These are phyloP conservation scores for Epizoanthus illoricatus DNA, from an alignment of 92 coral and sea anemone species.

Conservation along the genomic window DNA sequence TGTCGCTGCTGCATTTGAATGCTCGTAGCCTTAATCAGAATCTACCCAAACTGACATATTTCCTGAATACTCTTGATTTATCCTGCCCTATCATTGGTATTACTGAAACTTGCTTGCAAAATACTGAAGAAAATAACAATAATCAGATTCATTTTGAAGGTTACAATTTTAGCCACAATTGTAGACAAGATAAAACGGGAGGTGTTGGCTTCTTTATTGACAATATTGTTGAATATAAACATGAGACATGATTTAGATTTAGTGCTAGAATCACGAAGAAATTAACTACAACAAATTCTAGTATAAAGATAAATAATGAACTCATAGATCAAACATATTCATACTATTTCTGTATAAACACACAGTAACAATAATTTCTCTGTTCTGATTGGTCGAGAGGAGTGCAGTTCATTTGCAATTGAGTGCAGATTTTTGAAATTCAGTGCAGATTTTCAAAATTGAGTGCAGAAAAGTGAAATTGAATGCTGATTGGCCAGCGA, in stretches of 20 bases:
- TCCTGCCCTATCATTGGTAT: slow-evolving; percentile 18
- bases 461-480: too few species aligned
- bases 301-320: too few species aligned
- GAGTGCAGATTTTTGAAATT: too few species aligned
- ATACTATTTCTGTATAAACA: too few species aligned
- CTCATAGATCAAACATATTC: too few species aligned
- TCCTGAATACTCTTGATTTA: slow-evolving; percentile 3
- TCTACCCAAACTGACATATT: neutral
- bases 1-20: slow-evolving; percentile 5
- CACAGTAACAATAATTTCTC: too few species aligned
- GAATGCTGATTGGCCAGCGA: too few species aligned
- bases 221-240: neutral
- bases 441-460: too few species aligned
- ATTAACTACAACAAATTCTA: too few species aligned
- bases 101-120: slow-evolving; percentile 27
- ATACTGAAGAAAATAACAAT: neutral
- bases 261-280: neutral
- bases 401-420: too few species aligned
- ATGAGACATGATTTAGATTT: neutral
- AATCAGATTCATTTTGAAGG: neutral
- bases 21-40: neutral
- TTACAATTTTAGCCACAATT: neutral
- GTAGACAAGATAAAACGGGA: slow-evolving; percentile 15
- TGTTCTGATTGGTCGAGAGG: too few species aligned
- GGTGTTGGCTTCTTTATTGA: neutral